Evolutionary conservation across 2,888 invertebrate species (phyloP), one percentile per base, ranked within the genome.

Genomic region (Tachystola acroxantha): DNA sequence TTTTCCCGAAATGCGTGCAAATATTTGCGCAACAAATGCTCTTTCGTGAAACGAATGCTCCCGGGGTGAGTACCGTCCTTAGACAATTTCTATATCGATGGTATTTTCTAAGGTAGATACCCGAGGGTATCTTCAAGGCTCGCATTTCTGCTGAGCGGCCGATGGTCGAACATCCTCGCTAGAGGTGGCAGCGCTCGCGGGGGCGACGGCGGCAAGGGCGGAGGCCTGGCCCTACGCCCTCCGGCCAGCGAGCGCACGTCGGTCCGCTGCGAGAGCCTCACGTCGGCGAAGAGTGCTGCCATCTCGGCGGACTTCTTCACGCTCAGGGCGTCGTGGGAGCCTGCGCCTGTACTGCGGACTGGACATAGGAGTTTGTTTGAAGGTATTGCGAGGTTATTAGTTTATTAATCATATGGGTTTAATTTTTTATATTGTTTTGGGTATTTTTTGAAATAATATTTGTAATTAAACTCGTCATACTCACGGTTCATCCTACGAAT

Each of bases 221-320:
- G 48, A 7, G 62, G 50, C 36, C 64, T 50, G 5, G 67, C 39
- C 30, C 64, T 56, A 10, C 66, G 72, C 52, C 63, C 78, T 14
- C 48, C 79, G 20, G 57, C 59, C 9, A 85, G 54, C 0, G 81
- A 64, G 1, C 86, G 71, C 36, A 92, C 91, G 64, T 92, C 92
- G 0, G 92, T 92, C 9, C 92, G 89, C 71, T 92, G 92, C 14
- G 91, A 91, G 1, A 92, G 82, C 24, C 92, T 90, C 29, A 92
- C 91, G 60, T 94, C 93, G 0, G 94, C 93, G 67, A 96, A 96
- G 16, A 96, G 80, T 0, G 95, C 96, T 0, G 95, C 96, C 57
- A 96, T 95, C 71, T 96, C 96, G 0, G 95, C 95, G 2, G 94
- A 94, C 67, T 96, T 96, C 73, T 96, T 96, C 16, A 95, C 94